Evolutionary conservation across 2,113 vertebrate genomes (phyloP), one percentile per base, ranked within the genome.

Genomic region (Antennarius striatus): DNA sequence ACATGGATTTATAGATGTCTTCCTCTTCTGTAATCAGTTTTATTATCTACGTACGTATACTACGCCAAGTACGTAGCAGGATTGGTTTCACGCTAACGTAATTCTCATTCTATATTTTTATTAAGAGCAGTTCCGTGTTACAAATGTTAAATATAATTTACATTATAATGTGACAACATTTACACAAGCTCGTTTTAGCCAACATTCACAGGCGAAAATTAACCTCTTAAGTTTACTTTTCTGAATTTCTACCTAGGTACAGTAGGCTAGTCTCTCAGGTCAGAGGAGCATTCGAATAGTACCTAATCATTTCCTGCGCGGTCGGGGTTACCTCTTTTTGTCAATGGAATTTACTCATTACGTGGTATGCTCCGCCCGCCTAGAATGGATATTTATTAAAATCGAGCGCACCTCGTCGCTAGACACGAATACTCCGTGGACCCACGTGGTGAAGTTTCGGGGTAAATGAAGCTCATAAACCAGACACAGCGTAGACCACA

Each of bases 381-480:
- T 29, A 6, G 3, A 0, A 2, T 0, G 32, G 0, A 0, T 0
- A 7, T 9, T 10, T 28, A 1, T 0, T 0, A 3, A 52, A 78
- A 88, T 72, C 72, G 48, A 83, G 59, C 3, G 10, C 32, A 36
- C 0, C 9, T 3, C 29, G 28, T 11, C 8, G 14, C 7, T 16
- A 22, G 39, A 17, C n/a, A 3, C 1, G 11, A 52, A 9, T 52
- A 0, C 9, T 9, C 47, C 10, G 8, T 7, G n/a, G 2, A 63
- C 62, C 45, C 89, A 89, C 88, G 89, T 89, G 89, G 75, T 36
- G 40, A 49, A 3, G 32, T 60, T 77, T 5, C 11, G 1, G 50
- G 0, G 0, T 70, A 36, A 62, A 1, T 7, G 3, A 16, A 36
- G 4, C 17, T 8, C 0, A n/a, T 1, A 10, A 50, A n/a, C 4